These are phyloP conservation scores for Kryptolebias ocellatus DNA, from an alignment of 2,797 vertebrate genomes.

Conservation along the genomic window DNA sequence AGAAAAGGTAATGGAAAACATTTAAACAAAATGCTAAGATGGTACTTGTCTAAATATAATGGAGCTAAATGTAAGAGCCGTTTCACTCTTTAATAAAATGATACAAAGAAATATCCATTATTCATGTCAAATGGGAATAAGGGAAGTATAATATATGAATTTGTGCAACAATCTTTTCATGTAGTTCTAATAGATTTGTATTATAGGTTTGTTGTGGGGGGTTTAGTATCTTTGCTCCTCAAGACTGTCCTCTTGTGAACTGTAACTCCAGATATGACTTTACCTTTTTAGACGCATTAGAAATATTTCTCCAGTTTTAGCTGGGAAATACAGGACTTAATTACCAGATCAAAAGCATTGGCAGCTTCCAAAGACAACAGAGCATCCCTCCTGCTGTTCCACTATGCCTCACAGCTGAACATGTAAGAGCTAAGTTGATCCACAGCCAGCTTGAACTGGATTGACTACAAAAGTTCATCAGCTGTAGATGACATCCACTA, in stretches of 20 bases:
- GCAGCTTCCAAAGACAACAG: too few species aligned
- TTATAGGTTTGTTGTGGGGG: neutral
- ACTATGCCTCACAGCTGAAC: too few species aligned
- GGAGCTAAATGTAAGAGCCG: conserved; percentile 7
- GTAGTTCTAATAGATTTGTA: neutral
- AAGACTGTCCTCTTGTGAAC: rapidly evolving
- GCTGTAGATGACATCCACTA: too few species aligned
- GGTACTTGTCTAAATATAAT: conserved; percentile 16
- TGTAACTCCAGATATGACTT: neutral
- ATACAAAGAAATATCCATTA: conserved; percentile 7
- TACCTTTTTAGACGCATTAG: neutral
- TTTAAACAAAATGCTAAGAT: conserved; percentile 2
- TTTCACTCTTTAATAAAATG: conserved; percentile 12
- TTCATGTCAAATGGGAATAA: neutral
- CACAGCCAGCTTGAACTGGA: too few species aligned
- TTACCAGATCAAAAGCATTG: too few species aligned
- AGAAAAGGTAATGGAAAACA: conserved; percentile 13
- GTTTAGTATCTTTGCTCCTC: neutral
- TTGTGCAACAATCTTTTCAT: neutral
- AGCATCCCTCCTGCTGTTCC: too few species aligned
- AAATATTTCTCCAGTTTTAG: too few species aligned
- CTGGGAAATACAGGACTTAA: too few species aligned
- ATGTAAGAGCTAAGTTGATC: too few species aligned
- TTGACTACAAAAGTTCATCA: too few species aligned
- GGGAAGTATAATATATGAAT: neutral